A percentile compares a stretch with the other conserved stretches of the same genome.
phyloP scores from a whole-genome alignment of 2,113 vertebrate genomes.

The Egretta garzetta region DNA sequence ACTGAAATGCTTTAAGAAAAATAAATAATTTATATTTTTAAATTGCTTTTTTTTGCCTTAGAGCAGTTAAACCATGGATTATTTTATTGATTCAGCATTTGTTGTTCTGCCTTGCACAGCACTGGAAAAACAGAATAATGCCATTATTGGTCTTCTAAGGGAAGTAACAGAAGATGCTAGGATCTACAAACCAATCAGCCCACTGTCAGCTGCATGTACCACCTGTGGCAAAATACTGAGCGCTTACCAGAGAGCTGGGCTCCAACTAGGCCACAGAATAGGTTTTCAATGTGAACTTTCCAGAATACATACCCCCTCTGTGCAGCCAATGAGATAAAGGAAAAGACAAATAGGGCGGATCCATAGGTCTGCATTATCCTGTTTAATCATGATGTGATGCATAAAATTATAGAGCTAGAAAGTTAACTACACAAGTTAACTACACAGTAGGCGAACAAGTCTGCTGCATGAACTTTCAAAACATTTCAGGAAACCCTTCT shows the following conservation, averaged over 20 bases:
- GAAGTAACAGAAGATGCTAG: neutral
- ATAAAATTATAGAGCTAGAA: neutral
- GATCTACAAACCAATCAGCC: constrained; percentile 1
- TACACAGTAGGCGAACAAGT: fast-evolving
- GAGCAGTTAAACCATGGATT: neutral
- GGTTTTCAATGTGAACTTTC: neutral
- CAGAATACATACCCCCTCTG: neutral
- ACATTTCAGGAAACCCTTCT: neutral
- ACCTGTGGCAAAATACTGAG: neutral
- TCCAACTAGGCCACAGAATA: neutral
- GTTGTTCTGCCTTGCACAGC: neutral
- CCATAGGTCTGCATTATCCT: neutral
- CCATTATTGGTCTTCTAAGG: constrained; percentile 7
- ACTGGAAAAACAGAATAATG: constrained; percentile 7
- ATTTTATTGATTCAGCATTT: constrained; percentile 18
- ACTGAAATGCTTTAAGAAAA: constrained; percentile 24
- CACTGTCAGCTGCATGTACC: neutral
- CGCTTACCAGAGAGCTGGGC: neutral
- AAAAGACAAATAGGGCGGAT: neutral
- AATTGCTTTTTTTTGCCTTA: constrained; percentile 31
- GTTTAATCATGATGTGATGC: neutral
- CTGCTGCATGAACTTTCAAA: neutral
- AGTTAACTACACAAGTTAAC: neutral
- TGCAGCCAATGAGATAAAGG: neutral
- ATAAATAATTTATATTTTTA: constrained; percentile 18